phyloP scores from a whole-genome alignment of 2,113 vertebrate species.

The Peromyscus leucopus region DNA sequence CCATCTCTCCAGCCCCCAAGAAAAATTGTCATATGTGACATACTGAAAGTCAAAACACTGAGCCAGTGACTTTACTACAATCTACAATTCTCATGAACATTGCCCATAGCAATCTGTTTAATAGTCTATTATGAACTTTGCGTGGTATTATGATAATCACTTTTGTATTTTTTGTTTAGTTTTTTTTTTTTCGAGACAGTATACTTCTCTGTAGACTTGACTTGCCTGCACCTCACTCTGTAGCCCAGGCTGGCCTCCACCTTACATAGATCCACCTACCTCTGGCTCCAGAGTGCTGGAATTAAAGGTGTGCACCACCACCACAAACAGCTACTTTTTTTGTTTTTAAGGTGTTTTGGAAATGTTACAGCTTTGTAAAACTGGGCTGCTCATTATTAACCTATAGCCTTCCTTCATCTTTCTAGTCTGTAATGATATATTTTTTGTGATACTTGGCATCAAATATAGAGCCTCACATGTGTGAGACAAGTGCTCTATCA shows the following conservation, averaged over 20 bases:
- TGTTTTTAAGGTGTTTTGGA: conserved; percentile 29
- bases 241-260: not conserved
- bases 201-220: not conserved
- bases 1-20: not conserved
- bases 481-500: not conserved
- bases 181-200: conserved; percentile 11
- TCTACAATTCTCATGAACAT: not conserved
- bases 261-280: not conserved
- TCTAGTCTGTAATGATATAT: not conserved
- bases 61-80: not conserved
- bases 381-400: not conserved
- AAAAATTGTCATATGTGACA: conserved; percentile 33
- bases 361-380: conserved; percentile 44
- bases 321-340: not conserved
- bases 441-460: not conserved
- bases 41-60: conserved; percentile 12
- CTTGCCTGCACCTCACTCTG: not conserved
- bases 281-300: not conserved
- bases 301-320: not conserved
- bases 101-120: conserved; percentile 9
- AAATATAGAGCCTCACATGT: not conserved
- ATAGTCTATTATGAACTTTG: not conserved
- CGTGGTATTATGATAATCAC: not conserved
- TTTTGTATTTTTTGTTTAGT: not conserved
- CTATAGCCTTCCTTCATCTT: not conserved